Evolutionary conservation across 2,888 invertebrate genomes (phyloP).

Genomic region (Cataglyphis altisquamis): DNA sequence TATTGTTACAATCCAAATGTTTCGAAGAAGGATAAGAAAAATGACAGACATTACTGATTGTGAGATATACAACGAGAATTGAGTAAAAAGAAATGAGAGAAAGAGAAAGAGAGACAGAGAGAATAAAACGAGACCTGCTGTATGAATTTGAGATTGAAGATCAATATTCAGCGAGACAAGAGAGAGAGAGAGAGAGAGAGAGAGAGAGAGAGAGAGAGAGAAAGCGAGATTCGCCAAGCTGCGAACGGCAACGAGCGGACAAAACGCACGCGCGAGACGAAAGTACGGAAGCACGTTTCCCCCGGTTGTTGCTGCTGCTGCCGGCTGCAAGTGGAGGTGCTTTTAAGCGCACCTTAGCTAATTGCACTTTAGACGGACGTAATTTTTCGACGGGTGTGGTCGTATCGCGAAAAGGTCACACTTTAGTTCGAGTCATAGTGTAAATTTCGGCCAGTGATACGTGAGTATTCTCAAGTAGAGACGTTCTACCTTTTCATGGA

Average conservation of each 20-base stretch:
- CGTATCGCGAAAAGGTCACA: background rate
- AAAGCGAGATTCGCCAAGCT: slow-evolving; percentile 66
- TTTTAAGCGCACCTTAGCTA: slow-evolving; percentile 33
- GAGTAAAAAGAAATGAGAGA: slow-evolving; percentile 10
- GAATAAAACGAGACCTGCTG: slow-evolving; percentile 24
- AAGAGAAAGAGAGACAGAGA: slow-evolving; percentile 1
- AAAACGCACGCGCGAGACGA: slow-evolving; percentile 74
- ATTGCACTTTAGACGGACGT: slow-evolving; percentile 31
- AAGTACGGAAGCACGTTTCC: slow-evolving; percentile 53
- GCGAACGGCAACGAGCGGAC: slow-evolving; percentile 57
- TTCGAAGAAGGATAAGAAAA: background rate
- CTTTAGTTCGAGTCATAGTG: background rate
- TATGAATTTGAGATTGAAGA: slow-evolving; percentile 76
- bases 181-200: slow-evolving; percentile 42
- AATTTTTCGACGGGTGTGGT: slow-evolving; percentile 47
- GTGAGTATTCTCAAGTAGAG: slow-evolving; percentile 39
- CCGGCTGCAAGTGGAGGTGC: slow-evolving; percentile 37
- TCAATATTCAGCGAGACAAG: slow-evolving; percentile 77
- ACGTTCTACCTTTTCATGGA: slow-evolving; percentile 3
- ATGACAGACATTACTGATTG: background rate
- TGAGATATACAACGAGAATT: background rate
- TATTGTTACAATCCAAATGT: background rate
- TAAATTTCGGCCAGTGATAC: background rate
- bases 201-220: slow-evolving; percentile 12
- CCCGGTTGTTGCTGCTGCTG: slow-evolving; percentile 34